A percentile compares a stretch with the other conserved stretches of the same genome.
phyloP scores from a whole-genome alignment of 1,140 invertebrate genomes.

The Medauroidea extradentata region DNA sequence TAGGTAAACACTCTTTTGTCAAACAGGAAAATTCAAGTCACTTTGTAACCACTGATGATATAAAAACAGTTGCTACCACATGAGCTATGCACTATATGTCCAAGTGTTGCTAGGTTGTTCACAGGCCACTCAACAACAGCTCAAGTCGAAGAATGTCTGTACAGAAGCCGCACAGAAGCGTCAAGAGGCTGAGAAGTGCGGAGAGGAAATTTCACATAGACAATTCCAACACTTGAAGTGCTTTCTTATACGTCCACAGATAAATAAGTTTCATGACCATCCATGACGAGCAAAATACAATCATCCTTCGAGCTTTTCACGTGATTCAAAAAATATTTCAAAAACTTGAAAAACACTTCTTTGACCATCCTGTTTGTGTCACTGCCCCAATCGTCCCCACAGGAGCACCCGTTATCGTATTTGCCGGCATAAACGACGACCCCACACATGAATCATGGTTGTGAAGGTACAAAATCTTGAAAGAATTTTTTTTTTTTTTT shows the following conservation, averaged over 20 bases:
- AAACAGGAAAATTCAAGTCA: too few relatives aligned
- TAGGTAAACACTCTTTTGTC: too few relatives aligned
- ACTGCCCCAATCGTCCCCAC: conserved; percentile 1
- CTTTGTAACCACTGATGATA: neutral
- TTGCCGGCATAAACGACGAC: too few relatives aligned
- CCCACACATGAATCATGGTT: too few relatives aligned
- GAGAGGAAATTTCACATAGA: neutral
- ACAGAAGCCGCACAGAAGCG: neutral
- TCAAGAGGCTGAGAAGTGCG: conserved; percentile 2
- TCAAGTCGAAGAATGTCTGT: neutral
- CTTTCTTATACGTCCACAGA: neutral
- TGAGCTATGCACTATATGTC: neutral
- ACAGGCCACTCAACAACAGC: neutral
- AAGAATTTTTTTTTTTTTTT: too few relatives aligned
- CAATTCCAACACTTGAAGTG: neutral
- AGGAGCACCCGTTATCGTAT: too few relatives aligned
- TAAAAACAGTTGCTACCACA: neutral
- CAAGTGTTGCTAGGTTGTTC: neutral
- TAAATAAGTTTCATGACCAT: conserved; percentile 1
- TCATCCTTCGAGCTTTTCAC: neutral
- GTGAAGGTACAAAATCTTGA: too few relatives aligned
- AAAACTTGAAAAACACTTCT: neutral
- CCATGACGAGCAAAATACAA: neutral
- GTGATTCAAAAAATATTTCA: neutral
- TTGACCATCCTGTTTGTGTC: neutral